Base-by-base conservation (phyloP, 2,888 invertebrate species). In the Ecliptopera silaceata region DNA sequence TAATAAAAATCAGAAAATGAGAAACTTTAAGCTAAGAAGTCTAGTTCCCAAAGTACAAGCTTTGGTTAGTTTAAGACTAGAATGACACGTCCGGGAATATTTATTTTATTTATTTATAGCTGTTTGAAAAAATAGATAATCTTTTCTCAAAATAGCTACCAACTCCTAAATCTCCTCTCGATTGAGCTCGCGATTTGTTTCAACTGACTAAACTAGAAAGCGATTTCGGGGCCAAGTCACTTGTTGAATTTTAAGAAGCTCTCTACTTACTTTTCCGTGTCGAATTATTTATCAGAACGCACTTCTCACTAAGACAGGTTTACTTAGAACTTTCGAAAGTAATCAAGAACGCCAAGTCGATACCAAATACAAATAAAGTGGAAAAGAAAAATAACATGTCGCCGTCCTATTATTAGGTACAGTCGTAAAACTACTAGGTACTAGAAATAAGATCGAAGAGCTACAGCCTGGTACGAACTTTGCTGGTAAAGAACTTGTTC, bases 321-420 rank as follows among this genome's bases (percentile, higher is more conserved):
- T 56, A 59, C 62, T 65, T 65, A 48, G 46, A 63, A 65, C 64
- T 65, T 66, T 64, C 60, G 61, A 57, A 66, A 69, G 67, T 68
- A 67, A 69, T 66, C 67, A 67, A 61, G 51, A 56, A 65, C 65
- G 64, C 66, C 68, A 53, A 64, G 56, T 64, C 56, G 52, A 62
- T 56, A 60, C 45, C 49, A 51, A 65, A 65, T 51, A 67, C 67
- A 66, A 69, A 67, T 67, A 67, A 63, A 57, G 54, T 63, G 61
- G 54, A 60, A 61, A 64, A 63, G 61, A 63, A 45, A 59, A 61
- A 66, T 60, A 63, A 55, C 46, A 62, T 59, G 63, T 59, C 63
- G 58, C 63, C 65, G 45, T 44, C 49, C 38, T n/a, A 61, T 54
- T 58, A 54, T 53, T 41, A 36, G 13, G 49, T 59, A 59, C 17